Percentiles rank a stretch among this genome's conserved stretches.
These are phyloP conservation scores for Chionomys nivalis DNA, from an alignment of 2,113 vertebrate species.

Conservation along the genomic window DNA sequence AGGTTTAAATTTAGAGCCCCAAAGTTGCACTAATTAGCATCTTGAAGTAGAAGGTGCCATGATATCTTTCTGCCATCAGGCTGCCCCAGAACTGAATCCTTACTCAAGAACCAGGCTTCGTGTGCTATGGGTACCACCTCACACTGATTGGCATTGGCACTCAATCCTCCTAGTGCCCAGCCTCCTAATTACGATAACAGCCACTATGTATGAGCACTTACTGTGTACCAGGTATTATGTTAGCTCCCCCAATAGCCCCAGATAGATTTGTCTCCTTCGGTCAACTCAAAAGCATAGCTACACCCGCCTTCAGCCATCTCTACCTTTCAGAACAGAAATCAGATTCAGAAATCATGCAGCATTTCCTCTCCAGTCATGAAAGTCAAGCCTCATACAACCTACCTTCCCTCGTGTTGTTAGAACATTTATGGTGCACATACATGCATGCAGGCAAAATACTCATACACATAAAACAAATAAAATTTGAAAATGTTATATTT, in stretches of 20 bases:
- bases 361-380: conserved; percentile 13
- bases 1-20: background rate
- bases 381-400: background rate
- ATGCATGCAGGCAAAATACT: background rate
- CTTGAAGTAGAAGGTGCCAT: background rate
- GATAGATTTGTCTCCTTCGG: background rate
- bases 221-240: background rate
- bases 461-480: background rate
- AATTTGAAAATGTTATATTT: background rate
- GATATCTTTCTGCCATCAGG: background rate
- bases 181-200: background rate
- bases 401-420: background rate
- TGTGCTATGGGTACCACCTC: background rate
- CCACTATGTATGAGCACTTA: background rate
- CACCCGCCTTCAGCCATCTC: background rate
- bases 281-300: background rate
- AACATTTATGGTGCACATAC: background rate
- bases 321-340: conserved; percentile 44
- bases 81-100: background rate
- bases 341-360: too few species aligned
- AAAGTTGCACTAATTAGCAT: background rate
- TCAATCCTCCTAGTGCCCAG: background rate
- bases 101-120: background rate
- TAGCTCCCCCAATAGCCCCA: background rate
- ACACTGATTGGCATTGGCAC: background rate